Base-by-base conservation (phyloP, 2,888 invertebrate species). In the Augiades crinisus region DNA sequence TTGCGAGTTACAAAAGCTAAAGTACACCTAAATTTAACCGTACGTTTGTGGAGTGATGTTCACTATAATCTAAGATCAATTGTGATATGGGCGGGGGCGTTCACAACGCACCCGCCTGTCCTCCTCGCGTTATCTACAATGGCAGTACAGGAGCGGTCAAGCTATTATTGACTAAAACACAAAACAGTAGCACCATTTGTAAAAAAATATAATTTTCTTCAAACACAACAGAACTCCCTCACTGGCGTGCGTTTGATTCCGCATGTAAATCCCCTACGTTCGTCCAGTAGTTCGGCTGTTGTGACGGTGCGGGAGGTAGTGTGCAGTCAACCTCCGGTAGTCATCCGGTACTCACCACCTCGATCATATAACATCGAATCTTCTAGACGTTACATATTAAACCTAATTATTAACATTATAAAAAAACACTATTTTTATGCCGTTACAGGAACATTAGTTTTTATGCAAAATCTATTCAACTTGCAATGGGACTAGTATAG, bases 121-220 rank as follows among this genome's bases (percentile, higher is more conserved):
- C 61, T 61, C 63, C 61, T 56, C 60, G 58, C 61, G 57, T 60
- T 59, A 63, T 59, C 57, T 74, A 75, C 72, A 69, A 70, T 77
- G 80, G 78, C 81, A 78, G 79, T 78, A 73, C 61, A 55, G 72
- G 73, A 75, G 78, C 78, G 76, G 72, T 70, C 76, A 77, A 82
- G 79, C 81, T 77, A 81, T 77, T 76, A 68, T 84, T 75, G 78
- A 80, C 83, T 81, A 83, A 78, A 84, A 84, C 81, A 72, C 76
- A 83, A 84, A 83, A 81, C 76, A 79, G 76, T 87, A 89, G 88
- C 88, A 89, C 88, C 88, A 86, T 87, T 86, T 80, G 83, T 86
- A 85, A 86, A 84, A 87, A 86, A 86, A 86, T 84, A 83, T 76
- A 75, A 75, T 75, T 67, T n/a, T 68, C 67, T 65, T 67, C 64